Base-by-base conservation (phyloP, 2,888 invertebrate species). In the Macrophya annulata region DNA sequence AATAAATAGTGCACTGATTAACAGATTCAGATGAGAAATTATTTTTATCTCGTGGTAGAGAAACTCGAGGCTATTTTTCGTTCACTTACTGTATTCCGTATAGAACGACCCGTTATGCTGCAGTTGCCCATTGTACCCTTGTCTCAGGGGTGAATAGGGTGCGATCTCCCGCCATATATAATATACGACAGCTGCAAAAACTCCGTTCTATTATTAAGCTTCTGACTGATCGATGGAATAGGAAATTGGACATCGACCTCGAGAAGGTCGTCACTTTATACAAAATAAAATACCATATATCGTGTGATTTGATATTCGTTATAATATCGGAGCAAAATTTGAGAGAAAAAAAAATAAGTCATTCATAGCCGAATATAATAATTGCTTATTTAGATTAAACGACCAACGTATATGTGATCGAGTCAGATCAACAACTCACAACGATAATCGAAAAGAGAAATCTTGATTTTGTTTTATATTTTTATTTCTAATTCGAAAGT, bases 111-210 rank as follows among this genome's bases (percentile, higher is more conserved):
- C n/a, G 15, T 72, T n/a, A 40, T n/a, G 21, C 25, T n/a, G 43
- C 40, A 31, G 71, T 37, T 25, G n/a, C 43, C 71, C 43, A 72
- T 40, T 72, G 71, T 72, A 37, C 43, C 71, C 71, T 40, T 72
- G 40, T 72, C n/a, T 40, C 71, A 37, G 37, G 71, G 71, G n/a
- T 37, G 71, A 37, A n/a, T 72, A 72, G 71, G 71, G 71, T 72
- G 71, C 43, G 71, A 72, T 72, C 31, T 43, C 71, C 40, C 40
- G 71, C 40, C 31, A 31, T 72, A 31, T 17, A 68, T 15, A 68
- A 68, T 71, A 71, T 43, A 25, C 62, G 12, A 21, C 62, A 62
- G 62, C 62, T 62, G 62, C 62, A 62, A 25, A 25, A 62, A 62
- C 62, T 62, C 62, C 25, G 25, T 31, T 31, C 62, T 21, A 62